Conservation (phyloP, 2,888 invertebrate species). For the Ptychoptera albimana region DNA sequence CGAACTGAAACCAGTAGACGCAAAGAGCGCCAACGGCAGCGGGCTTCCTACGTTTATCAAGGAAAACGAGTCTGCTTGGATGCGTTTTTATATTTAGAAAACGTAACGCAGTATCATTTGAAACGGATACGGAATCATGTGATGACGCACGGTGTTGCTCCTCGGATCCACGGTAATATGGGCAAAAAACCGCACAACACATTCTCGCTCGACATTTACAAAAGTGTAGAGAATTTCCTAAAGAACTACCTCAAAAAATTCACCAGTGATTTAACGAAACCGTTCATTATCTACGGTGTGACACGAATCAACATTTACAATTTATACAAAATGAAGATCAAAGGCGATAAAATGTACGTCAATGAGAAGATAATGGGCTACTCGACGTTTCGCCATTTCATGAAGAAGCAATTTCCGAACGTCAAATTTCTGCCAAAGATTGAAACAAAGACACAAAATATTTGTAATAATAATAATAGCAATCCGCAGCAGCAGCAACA, state of each 20-base stretch:
- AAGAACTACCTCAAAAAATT: slow-evolving; percentile 52
- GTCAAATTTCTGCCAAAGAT: slow-evolving; percentile 40
- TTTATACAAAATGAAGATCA: slow-evolving; percentile 38
- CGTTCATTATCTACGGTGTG: slow-evolving; percentile 36
- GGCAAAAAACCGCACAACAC: slow-evolving; percentile 69
- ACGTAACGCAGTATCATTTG: slow-evolving; percentile 63
- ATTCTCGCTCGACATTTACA: slow-evolving; percentile 60
- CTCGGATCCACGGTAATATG: slow-evolving; percentile 61
- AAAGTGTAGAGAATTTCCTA: slow-evolving; percentile 59
- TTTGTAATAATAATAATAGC: too few species aligned
- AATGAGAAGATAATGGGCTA: slow-evolving; percentile 64
- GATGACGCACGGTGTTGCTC: slow-evolving; percentile 63
- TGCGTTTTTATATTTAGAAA: slow-evolving; percentile 62
- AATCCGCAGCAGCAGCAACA: too few species aligned
- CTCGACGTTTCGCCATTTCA: slow-evolving; percentile 62
- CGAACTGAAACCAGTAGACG: slow-evolving; percentile 44
- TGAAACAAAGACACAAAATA: background rate
- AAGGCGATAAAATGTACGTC: slow-evolving; percentile 27
- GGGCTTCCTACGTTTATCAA: slow-evolving; percentile 63
- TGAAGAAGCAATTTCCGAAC: slow-evolving; percentile 68
- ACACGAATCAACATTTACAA: slow-evolving; percentile 56
- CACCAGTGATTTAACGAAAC: slow-evolving; percentile 34
- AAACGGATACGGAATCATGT: slow-evolving; percentile 64
- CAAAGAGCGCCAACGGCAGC: slow-evolving; percentile 52
- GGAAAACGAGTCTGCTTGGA: slow-evolving; percentile 61